Base-by-base conservation (phyloP, 2,113 vertebrate genomes). In the Talpa occidentalis region DNA sequence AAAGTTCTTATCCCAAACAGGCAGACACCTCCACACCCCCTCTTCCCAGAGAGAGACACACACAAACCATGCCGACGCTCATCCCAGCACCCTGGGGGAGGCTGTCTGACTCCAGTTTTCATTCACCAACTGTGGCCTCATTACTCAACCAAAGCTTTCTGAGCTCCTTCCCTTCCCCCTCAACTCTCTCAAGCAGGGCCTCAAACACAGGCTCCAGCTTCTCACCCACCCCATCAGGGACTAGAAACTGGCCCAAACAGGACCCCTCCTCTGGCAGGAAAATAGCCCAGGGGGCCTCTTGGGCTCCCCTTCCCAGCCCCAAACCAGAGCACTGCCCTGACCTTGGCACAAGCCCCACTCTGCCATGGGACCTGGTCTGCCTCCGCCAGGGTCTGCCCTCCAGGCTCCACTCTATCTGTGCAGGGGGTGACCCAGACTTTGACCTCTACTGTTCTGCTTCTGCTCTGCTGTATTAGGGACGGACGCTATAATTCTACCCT, bases 101-200 rank as follows among this genome's bases (percentile, higher is more conserved):
- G 81, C 87, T 90, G 96, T 94, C 91, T 95, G 91, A 97, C 94
- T 73, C 11, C 60, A 62, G 24, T 62, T 95, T 96, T 94, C 96
- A 96, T 96, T 97, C 96, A 96, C 83, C 52, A 90, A 73, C 82
- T 64, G 40, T 62, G 81, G 91, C 42, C 85, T 97, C 85, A 91
- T 95, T 81, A 95, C 77, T 94, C 83, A 95, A 9, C 93, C 76
- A 44, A 86, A 72, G 76, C 69, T 96, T 79, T 79, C 77, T 73
- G 70, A 49, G 87, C 72, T 93, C 79, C 54, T 85, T 64, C 72
- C 35, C 80, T 14, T 26, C 52, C 80, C 56, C 72, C 95, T 66
- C 87, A 92, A 54, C 69, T 42, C 37, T 82, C 86, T 91, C 60
- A 62, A 52, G 17, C 49, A 10, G 70, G 79, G 56, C 47, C 73